Evolutionary conservation across 2,888 invertebrate genomes (phyloP), one percentile per base, ranked within the genome.

Genomic region (Autographa gamma): DNA sequence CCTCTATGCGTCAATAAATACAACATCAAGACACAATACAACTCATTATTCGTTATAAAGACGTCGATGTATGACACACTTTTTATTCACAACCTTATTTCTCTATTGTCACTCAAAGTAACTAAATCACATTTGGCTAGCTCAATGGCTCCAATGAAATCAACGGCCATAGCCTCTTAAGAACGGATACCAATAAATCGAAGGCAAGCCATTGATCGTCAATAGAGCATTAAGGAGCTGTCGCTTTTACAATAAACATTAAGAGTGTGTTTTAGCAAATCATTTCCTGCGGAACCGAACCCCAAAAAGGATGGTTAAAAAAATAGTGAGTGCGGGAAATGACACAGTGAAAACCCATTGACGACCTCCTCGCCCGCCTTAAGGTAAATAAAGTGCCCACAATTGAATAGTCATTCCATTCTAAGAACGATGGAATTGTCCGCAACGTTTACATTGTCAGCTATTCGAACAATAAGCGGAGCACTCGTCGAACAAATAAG

Each of bases 191-290:
- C 90, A 88, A 93, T 94, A 94, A 94, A 93, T 93, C 92, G 93
- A 91, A 93, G 89, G 90, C 86, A 87, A 88, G 87, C 78, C 86
- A 93, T 91, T 91, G 92, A 90, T 92, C 92, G 90, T 90, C 93
- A 92, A 94, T 93, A 90, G 91, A 89, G 92, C 93, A 93, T 94
- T 93, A 94, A 93, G 91, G 86, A 91, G 89, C 90, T 88, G 89
- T 90, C 91, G 89, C 93, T 90, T 92, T 89, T 86, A 93, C 93
- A 93, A 95, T 94, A 89, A 90, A 93, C 93, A 94, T 93, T 94
- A 93, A 91, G 92, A 92, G 92, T 93, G 90, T 94, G 92, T 95
- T 95, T 94, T 91, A 93, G 93, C 95, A 92, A 95, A 95, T 95
- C 95, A 95, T 91, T 95, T 95, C 95, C 95, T 93, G 82, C 81